These are phyloP conservation scores for Dasyornis broadbenti DNA, from an alignment of 2,113 vertebrate genomes.

Conservation along the genomic window DNA sequence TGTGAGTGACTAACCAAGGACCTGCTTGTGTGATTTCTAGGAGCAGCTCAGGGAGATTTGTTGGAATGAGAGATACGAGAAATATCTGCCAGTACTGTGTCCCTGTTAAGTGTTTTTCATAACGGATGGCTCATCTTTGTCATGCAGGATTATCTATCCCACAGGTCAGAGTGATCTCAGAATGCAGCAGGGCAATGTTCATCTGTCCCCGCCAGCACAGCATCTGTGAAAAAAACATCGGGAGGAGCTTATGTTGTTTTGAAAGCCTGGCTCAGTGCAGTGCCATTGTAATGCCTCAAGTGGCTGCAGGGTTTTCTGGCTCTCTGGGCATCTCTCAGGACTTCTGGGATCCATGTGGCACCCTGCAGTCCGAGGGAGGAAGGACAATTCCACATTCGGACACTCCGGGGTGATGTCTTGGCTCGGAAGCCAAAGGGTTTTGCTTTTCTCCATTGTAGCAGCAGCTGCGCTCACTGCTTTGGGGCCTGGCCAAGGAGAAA, in stretches of 20 bases:
- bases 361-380: background rate
- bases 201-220: background rate
- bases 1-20: background rate
- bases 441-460: background rate
- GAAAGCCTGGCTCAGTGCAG: background rate
- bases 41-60: background rate
- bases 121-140: background rate
- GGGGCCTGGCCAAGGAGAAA: background rate
- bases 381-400: background rate
- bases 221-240: background rate
- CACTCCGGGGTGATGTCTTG: background rate
- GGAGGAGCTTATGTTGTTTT: background rate
- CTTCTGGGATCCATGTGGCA: background rate
- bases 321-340: background rate
- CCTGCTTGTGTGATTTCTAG: background rate
- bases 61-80: background rate
- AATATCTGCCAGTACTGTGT: background rate
- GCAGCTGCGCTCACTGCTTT: background rate
- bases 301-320: background rate
- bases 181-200: background rate
- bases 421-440: background rate
- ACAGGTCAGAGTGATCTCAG: background rate
- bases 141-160: background rate
- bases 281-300: background rate
- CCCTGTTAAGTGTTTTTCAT: background rate